phyloP scores from a whole-genome alignment of 2,888 invertebrate species.

The Ligdia adustata region DNA sequence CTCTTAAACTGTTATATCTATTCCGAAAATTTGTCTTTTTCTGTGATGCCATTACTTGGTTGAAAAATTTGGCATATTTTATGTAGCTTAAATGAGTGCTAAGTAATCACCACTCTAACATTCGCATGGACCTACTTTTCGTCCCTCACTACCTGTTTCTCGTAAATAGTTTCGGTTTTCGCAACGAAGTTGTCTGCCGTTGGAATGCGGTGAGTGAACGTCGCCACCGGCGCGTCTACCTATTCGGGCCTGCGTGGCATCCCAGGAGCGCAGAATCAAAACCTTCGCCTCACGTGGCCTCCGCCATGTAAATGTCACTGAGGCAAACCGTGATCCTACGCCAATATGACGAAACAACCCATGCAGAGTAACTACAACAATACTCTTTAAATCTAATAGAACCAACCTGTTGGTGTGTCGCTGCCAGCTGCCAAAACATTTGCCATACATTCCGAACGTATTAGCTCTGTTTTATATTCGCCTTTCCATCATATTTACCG shows the following conservation, averaged over 20 bases:
- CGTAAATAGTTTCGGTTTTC: constrained; percentile 53
- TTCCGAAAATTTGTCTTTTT: too few relatives aligned
- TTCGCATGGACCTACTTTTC: constrained; percentile 21
- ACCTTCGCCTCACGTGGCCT: constrained; percentile 48
- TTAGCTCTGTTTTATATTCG: constrained; percentile 53
- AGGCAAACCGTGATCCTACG: constrained; percentile 63
- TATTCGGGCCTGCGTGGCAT: constrained; percentile 51
- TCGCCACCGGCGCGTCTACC: constrained; percentile 51
- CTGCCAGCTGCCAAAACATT: constrained; percentile 60
- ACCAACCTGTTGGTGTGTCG: constrained; percentile 41
- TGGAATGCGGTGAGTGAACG: constrained; percentile 77
- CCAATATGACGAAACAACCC: constrained; percentile 38
- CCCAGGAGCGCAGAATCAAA: constrained; percentile 46
- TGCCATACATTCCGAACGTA: constrained; percentile 42
- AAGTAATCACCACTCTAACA: constrained; percentile 8
- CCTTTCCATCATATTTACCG: constrained; percentile 42
- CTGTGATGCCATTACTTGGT: too few relatives aligned
- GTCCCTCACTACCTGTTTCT: constrained; percentile 33
- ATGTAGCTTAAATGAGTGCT: too few relatives aligned
- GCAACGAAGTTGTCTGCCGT: constrained; percentile 50
- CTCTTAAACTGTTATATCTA: too few relatives aligned
- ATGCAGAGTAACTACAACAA: constrained; percentile 29
- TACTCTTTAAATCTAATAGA: constrained; percentile 28
- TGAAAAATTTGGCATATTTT: too few relatives aligned
- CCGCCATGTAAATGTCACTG: constrained; percentile 68